Percentiles rank a stretch among this genome's conserved stretches.
These are phyloP conservation scores for Oasisia sp. DNA, from an alignment of 2,888 invertebrate species.

Conservation along the genomic window DNA sequence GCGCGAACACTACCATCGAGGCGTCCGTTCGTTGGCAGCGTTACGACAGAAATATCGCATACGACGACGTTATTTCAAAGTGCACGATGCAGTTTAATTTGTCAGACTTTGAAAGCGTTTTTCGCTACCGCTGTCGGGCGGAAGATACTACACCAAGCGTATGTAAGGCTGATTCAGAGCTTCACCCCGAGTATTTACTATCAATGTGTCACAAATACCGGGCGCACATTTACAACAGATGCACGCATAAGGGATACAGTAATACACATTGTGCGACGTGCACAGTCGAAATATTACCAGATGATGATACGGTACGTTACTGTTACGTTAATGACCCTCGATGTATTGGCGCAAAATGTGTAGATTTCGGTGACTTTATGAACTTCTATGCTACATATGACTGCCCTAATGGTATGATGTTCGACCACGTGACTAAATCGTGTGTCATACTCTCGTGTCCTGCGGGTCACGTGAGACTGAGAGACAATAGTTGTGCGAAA, in stretches of 20 bases:
- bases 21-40: background rate
- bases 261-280: background rate
- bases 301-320: no score
- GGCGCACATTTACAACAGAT: background rate
- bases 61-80: background rate
- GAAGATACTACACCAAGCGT: background rate
- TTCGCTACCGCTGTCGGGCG: background rate
- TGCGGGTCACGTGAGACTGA: no score
- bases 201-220: background rate
- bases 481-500: no score
- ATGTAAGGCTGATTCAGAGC: background rate
- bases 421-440: background rate
- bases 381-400: no score
- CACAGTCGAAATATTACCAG: no score
- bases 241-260: no score
- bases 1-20: background rate
- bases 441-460: background rate
- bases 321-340: no score
- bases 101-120: background rate
- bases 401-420: background rate
- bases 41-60: background rate
- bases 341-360: no score
- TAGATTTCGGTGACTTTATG: no score
- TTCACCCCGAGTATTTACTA: background rate
- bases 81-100: background rate